These are phyloP conservation scores for Heterodera schachtii DNA, from an alignment of 1,140 invertebrate species.

Conservation along the genomic window DNA sequence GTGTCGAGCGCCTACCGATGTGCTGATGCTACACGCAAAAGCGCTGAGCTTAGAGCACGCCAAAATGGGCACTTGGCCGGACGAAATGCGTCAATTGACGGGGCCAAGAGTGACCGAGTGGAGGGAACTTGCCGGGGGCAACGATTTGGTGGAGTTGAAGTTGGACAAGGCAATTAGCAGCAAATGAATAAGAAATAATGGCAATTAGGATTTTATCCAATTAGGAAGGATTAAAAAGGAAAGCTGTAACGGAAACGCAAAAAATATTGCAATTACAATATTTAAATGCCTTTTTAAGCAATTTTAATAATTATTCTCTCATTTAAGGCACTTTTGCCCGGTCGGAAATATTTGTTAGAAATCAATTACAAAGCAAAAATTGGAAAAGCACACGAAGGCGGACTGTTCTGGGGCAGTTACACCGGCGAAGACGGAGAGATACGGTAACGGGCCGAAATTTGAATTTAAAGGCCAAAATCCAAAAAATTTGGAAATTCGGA, in stretches of 20 bases:
- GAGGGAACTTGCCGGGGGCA: slow-evolving; percentile 25
- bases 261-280: not conserved
- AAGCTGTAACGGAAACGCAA: too few species aligned
- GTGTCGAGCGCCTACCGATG: slow-evolving; percentile 18
- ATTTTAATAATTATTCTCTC: not conserved
- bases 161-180: slow-evolving; percentile 13
- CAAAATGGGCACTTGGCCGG: slow-evolving; percentile 28
- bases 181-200: not conserved
- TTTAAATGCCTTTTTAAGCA: slow-evolving; percentile 4
- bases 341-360: slow-evolving; percentile 1
- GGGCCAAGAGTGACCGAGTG: slow-evolving; percentile 17
- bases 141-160: slow-evolving; percentile 27
- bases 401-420: slow-evolving; percentile 12
- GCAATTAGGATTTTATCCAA: not conserved
- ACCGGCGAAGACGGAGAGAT: slow-evolving; percentile 6
- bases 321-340: slow-evolving; percentile 8
- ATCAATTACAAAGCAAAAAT: slow-evolving; percentile 13
- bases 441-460: not conserved
- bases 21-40: slow-evolving; percentile 31
- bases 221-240: not conserved
- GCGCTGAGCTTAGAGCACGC: slow-evolving; percentile 19
- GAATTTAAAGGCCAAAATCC: too few species aligned
- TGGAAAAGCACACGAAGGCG: slow-evolving; percentile 26
- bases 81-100: not conserved
- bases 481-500: not conserved